Percentiles rank a stretch among this genome's conserved stretches.
These are phyloP conservation scores for Scolanthus callimorphus DNA, from an alignment of 92 coral and sea anemone genomes.

Conservation along the genomic window DNA sequence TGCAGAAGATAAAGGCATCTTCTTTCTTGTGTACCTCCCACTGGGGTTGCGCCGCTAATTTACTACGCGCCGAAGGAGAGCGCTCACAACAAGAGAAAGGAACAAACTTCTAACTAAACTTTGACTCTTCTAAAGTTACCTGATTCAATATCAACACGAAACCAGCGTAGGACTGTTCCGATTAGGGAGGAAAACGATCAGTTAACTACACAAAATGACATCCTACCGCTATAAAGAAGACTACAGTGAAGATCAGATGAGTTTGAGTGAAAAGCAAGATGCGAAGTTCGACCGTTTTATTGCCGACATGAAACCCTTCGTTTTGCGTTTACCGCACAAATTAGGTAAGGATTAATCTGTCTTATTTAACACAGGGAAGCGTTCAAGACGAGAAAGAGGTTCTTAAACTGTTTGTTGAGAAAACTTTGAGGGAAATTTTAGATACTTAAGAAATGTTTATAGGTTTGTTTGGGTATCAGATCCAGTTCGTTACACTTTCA, in stretches of 20 bases:
- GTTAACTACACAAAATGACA: constrained; percentile 37
- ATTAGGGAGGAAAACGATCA: not conserved
- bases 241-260: constrained; percentile 39
- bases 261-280: constrained; percentile 83
- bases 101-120: not conserved
- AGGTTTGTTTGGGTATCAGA: no score
- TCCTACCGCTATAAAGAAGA: constrained; percentile 64
- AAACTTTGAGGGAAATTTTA: no score
- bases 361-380: no score
- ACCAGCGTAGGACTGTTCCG: not conserved
- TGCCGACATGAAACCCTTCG: constrained; percentile 92
- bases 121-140: not conserved
- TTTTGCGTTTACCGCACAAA: constrained; percentile 84
- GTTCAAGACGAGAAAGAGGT: no score
- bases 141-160: not conserved
- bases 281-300: constrained; percentile 78
- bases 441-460: no score
- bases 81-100: not conserved
- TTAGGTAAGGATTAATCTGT: constrained; percentile 65
- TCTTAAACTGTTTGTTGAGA: no score
- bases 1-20: not conserved
- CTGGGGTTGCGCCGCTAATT: constrained; percentile 1
- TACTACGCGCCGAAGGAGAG: constrained; percentile 1
- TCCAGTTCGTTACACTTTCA: no score
- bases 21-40: not conserved